These are phyloP conservation scores for Vireo griseus DNA, from an alignment of 2,797 vertebrate species.

Conservation along the genomic window DNA sequence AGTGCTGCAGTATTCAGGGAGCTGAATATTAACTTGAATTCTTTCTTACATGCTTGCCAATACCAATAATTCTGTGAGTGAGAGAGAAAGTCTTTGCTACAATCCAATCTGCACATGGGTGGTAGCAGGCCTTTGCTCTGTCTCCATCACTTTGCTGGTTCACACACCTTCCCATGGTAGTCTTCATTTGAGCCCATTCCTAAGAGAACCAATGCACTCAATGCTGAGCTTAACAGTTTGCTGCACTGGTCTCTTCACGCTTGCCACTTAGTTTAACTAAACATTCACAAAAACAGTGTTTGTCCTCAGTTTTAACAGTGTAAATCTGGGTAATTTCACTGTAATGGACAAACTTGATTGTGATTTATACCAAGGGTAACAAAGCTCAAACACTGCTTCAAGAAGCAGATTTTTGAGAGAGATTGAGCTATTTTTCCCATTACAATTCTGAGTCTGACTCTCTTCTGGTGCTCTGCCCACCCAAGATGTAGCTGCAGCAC, in stretches of 20 bases:
- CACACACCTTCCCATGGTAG: not conserved
- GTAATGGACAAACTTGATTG: not conserved
- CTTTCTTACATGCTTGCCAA: not conserved
- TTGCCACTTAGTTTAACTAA: not conserved
- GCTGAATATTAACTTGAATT: not conserved
- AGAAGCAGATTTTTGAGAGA: not conserved
- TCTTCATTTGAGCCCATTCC: not conserved
- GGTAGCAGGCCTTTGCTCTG: not conserved
- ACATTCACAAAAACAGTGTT: not conserved
- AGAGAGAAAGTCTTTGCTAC: not conserved
- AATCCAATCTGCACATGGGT: fast-evolving
- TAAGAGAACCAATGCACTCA: not conserved
- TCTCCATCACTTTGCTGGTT: not conserved
- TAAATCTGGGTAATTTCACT: not conserved
- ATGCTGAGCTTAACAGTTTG: not conserved
- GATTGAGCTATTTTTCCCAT: not conserved
- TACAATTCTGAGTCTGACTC: not conserved
- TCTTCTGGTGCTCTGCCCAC: not conserved
- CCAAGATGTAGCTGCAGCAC: not conserved
- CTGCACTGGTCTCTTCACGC: not conserved
- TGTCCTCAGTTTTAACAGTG: not conserved
- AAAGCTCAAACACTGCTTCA: fast-evolving
- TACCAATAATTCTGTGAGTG: not conserved
- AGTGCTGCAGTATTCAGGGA: not conserved
- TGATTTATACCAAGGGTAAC: not conserved